Evolutionary conservation across 1,140 invertebrate genomes (phyloP).

Genomic region (Drosophila sproati): DNA sequence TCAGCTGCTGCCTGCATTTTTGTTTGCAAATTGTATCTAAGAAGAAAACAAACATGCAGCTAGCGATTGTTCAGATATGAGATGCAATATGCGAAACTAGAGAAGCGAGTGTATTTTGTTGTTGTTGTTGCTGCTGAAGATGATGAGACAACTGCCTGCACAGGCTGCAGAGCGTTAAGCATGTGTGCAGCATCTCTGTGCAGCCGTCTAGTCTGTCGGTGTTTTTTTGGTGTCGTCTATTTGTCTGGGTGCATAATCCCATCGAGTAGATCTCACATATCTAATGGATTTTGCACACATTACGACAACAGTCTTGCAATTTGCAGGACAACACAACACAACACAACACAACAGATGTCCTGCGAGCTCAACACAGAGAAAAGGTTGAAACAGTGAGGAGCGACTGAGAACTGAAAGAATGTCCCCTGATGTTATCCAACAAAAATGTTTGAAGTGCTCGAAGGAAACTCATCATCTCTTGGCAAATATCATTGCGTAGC

Average conservation of each 20-base stretch:
- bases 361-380: constrained; percentile 3
- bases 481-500: constrained; percentile 54
- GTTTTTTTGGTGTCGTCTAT: constrained; percentile 7
- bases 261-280: constrained; percentile 73
- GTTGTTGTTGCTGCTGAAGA: not conserved
- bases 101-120: constrained; percentile 3
- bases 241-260: constrained; percentile 56
- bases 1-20: not conserved
- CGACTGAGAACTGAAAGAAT: constrained; percentile 8
- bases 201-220: constrained; percentile 4
- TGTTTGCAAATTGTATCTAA: not conserved
- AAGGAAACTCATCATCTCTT: constrained; percentile 45
- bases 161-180: not conserved
- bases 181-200: not conserved
- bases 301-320: constrained; percentile 39
- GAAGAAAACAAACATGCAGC: not conserved
- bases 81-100: not conserved
- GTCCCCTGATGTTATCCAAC: constrained; percentile 65
- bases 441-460: constrained; percentile 32
- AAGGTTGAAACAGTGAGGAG: not conserved
- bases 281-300: constrained; percentile 81
- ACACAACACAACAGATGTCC: constrained; percentile 47
- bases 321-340: constrained; percentile 39
- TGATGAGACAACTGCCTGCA: constrained; percentile 8
- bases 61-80: not conserved